Evolutionary conservation across 1,140 invertebrate species (phyloP).

Genomic region (Gonatopus flavifemur): DNA sequence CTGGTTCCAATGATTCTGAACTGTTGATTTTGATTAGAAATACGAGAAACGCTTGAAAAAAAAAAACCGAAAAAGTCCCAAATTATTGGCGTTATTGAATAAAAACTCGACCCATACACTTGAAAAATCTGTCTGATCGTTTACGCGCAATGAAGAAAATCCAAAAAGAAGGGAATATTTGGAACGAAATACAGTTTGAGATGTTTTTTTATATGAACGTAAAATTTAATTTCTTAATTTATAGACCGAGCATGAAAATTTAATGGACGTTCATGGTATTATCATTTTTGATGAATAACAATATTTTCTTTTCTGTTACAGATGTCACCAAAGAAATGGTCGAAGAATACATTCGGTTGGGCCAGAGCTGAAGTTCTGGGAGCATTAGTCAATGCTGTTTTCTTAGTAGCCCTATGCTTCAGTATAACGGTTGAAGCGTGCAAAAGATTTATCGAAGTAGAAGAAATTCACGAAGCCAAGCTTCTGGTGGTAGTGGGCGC

Average conservation of each 20-base stretch:
- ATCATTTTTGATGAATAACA: conserved; percentile 4
- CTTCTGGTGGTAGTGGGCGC: conserved; percentile 77
- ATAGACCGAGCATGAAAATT: background rate
- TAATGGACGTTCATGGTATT: conserved; percentile 4
- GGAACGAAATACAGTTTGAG: background rate
- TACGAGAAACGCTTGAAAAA: too few species aligned
- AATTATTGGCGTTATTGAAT: too few species aligned
- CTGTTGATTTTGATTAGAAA: too few species aligned
- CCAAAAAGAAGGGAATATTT: too few species aligned
- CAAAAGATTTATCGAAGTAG: conserved; percentile 84
- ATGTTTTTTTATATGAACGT: too few species aligned
- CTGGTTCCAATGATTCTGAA: too few species aligned
- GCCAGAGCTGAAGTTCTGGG: conserved; percentile 91
- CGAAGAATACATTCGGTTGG: conserved; percentile 95
- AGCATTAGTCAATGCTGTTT: conserved; percentile 89
- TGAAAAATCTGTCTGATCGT: too few species aligned
- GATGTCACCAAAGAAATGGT: conserved; percentile 95
- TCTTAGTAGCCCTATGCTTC: conserved; percentile 90
- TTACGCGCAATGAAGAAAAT: too few species aligned
- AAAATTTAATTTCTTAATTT: conserved; percentile 1
- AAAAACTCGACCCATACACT: too few species aligned
- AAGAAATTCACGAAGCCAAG: conserved; percentile 79
- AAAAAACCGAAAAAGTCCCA: too few species aligned
- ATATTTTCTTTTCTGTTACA: conserved; percentile 53
- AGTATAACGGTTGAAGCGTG: conserved; percentile 88